These are phyloP conservation scores for Mirounga angustirostris DNA, from an alignment of 2,113 vertebrate genomes.

Conservation along the genomic window DNA sequence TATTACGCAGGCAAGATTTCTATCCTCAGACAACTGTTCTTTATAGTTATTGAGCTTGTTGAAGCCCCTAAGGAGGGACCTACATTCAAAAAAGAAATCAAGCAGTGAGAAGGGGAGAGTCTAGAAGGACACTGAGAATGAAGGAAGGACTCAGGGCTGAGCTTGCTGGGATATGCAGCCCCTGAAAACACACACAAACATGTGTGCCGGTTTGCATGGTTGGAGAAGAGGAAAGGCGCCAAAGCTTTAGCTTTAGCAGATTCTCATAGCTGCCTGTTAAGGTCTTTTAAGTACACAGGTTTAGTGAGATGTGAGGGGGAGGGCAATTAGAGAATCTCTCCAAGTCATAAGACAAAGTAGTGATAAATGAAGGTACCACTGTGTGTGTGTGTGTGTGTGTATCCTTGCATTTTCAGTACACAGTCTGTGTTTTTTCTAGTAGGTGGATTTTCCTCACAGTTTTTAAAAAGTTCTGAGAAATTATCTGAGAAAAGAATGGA, in stretches of 20 bases:
- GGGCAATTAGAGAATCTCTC: neutral
- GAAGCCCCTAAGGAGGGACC: neutral
- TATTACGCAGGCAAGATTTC: neutral
- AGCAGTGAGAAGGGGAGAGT: neutral
- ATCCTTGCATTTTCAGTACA: neutral
- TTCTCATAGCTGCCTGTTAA: neutral
- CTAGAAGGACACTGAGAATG: neutral
- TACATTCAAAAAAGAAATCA: neutral
- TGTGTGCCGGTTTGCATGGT: accelerated
- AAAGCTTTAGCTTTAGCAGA: neutral
- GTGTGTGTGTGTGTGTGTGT: neutral
- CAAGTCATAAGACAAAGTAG: neutral
- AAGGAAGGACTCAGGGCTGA: neutral
- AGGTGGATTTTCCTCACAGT: neutral
- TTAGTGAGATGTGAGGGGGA: neutral
- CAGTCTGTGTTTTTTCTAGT: neutral
- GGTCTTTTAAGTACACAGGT: neutral
- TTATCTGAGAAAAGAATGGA: neutral
- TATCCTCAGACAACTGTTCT: neutral
- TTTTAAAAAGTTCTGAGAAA: neutral
- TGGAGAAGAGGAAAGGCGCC: neutral
- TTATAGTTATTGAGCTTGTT: neutral
- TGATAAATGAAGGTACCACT: neutral
- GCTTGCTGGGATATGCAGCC: no score
- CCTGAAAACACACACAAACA: neutral